A percentile compares a stretch with the other conserved stretches of the same genome.
These are phyloP conservation scores for Aphodius sticticus DNA, from an alignment of 2,888 invertebrate species.

Conservation along the genomic window DNA sequence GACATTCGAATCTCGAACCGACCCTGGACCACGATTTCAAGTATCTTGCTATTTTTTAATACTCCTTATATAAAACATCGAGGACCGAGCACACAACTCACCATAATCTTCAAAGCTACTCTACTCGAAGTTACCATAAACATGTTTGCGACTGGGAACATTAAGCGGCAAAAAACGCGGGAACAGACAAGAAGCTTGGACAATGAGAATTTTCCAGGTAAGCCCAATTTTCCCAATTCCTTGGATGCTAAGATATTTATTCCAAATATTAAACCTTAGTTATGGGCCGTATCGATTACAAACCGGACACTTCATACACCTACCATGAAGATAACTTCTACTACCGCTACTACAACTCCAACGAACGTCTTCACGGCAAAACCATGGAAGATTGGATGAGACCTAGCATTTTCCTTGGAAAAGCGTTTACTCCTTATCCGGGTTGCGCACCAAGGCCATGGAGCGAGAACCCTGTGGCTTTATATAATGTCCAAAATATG, in stretches of 20 bases:
- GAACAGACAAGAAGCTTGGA: constrained; percentile 36
- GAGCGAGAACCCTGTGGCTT: constrained; percentile 64
- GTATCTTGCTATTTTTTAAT: background rate
- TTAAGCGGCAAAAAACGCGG: constrained; percentile 36
- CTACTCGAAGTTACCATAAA: background rate
- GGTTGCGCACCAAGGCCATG: constrained; percentile 59
- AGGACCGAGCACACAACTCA: background rate
- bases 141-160: constrained; percentile 38
- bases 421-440: constrained; percentile 56
- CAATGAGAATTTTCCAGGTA: constrained; percentile 44
- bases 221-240: constrained; percentile 6
- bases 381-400: constrained; percentile 73
- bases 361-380: constrained; percentile 66
- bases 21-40: constrained; percentile 11
- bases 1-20: constrained; percentile 12
- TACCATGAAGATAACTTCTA: constrained; percentile 40
- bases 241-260: constrained; percentile 28
- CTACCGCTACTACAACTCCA: constrained; percentile 67
- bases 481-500: constrained; percentile 35
- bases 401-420: constrained; percentile 65
- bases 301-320: constrained; percentile 41
- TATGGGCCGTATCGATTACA: constrained; percentile 45
- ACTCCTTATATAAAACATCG: background rate
- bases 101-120: background rate
- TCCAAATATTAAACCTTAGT: constrained; percentile 35